Conservation (phyloP, 2,797 vertebrate genomes). For the Odontamblyopus rebecca region DNA sequence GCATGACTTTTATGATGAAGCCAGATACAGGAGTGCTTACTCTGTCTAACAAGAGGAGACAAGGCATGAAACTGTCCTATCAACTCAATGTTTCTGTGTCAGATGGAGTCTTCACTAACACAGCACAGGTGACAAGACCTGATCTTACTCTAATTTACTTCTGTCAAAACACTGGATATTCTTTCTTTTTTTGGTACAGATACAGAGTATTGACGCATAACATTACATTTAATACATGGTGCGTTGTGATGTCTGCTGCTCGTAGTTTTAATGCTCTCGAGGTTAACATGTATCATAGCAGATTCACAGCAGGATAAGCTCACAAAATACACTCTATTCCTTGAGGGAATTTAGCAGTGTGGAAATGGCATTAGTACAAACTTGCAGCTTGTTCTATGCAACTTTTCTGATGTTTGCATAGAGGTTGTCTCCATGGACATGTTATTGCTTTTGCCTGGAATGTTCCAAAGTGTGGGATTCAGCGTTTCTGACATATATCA, state of each 20-base stretch:
- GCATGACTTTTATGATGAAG: constrained; percentile 89
- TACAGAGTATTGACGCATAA: constrained; percentile 4
- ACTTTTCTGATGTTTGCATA: too few relatives aligned
- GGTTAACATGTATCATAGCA: constrained; percentile 56
- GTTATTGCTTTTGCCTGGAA: too few relatives aligned
- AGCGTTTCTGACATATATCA: too few relatives aligned
- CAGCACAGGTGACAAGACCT: constrained; percentile 75
- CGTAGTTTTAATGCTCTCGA: constrained; percentile 25
- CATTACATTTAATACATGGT: constrained; percentile 34
- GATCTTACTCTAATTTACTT: constrained; percentile 21
- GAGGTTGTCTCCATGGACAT: too few relatives aligned
- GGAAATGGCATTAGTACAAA: constrained; percentile 15
- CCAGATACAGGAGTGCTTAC: constrained; percentile 86
- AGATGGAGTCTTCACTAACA: constrained; percentile 95
- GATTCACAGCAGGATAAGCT: constrained; percentile 47
- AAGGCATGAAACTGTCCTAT: constrained; percentile 81
- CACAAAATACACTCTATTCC: constrained; percentile 46
- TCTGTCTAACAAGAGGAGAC: constrained; percentile 85
- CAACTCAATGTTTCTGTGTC: constrained; percentile 92
- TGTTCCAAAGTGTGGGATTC: too few relatives aligned
- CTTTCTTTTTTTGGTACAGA: constrained; percentile 20
- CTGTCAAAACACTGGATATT: constrained; percentile 37
- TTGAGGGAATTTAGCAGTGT: constrained; percentile 37
- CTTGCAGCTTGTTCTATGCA: too few relatives aligned
- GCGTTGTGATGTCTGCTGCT: constrained; percentile 20